Conservation (phyloP, 2,888 invertebrate species). For the Norana najaformis region DNA sequence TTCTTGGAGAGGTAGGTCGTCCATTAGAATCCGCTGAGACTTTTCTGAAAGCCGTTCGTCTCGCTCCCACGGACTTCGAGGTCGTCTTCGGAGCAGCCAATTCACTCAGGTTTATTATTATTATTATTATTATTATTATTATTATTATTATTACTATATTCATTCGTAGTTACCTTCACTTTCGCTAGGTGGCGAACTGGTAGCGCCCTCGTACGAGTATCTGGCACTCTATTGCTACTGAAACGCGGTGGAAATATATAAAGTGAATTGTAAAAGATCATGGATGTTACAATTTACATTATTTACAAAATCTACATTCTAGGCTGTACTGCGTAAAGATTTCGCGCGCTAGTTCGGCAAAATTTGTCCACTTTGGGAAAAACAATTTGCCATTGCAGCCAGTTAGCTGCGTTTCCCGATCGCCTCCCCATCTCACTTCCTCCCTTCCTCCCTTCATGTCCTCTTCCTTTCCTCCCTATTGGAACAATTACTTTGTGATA, state of each 20-base stretch:
- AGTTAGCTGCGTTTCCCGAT: not conserved
- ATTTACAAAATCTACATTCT: no score
- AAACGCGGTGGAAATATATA: no score
- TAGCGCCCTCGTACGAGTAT: no score
- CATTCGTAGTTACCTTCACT: not conserved
- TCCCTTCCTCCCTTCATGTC: not conserved
- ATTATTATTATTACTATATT: not conserved
- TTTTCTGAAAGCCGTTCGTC: slow-evolving; percentile 77
- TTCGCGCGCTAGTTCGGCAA: no score
- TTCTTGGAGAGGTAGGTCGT: slow-evolving; percentile 78
- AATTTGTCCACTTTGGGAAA: no score
- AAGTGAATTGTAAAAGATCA: no score
- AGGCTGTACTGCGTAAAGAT: no score
- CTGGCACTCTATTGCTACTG: no score
- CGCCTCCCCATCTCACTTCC: not conserved
- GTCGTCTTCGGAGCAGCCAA: slow-evolving; percentile 86
- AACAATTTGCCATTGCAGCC: no score
- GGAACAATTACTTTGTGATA: no score
- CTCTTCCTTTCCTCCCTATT: not conserved
- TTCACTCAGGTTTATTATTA: slow-evolving; percentile 69
- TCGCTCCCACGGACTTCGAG: slow-evolving; percentile 79
- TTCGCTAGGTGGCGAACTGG: not conserved
- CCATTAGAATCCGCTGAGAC: slow-evolving; percentile 81
- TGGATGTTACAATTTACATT: no score
- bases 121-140: not conserved